phyloP scores from a whole-genome alignment of 2,113 vertebrate genomes.

The Limnothrissa miodon region DNA sequence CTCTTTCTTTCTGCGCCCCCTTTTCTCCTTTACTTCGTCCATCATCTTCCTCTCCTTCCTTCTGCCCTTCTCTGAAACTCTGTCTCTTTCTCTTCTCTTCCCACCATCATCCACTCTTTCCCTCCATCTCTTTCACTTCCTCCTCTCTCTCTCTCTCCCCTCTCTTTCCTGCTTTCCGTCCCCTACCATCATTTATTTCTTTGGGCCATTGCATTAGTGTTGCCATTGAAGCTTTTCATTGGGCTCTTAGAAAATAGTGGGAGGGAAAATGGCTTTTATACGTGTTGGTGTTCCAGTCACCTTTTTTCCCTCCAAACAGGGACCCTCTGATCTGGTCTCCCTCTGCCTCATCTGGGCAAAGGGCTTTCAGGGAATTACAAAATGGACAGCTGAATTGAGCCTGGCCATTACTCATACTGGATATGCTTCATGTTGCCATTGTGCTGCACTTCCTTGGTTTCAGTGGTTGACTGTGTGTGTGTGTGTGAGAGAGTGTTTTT shows the following conservation, averaged over 20 bases:
- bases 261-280: constrained; percentile 64
- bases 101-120: not conserved
- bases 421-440: not conserved
- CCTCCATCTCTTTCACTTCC: not conserved
- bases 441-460: not conserved
- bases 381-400: constrained; percentile 12
- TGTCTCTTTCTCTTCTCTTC: not conserved
- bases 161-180: constrained; percentile 58
- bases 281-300: constrained; percentile 48
- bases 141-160: not conserved
- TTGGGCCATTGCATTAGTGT: constrained; percentile 64
- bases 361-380: not conserved
- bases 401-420: not conserved
- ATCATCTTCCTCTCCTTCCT: not conserved
- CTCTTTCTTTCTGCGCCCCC: not conserved
- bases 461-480: not conserved
- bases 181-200: constrained; percentile 39
- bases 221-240: constrained; percentile 76
- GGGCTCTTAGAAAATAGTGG: constrained; percentile 66
- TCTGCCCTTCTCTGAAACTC: not conserved
- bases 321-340: not conserved
- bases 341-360: not conserved
- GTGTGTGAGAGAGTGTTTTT: not conserved
- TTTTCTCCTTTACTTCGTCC: not conserved
- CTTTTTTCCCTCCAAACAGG: not conserved